These are phyloP conservation scores for Cossypha niveicapilla DNA, from an alignment of 2,797 vertebrate genomes.

Conservation along the genomic window DNA sequence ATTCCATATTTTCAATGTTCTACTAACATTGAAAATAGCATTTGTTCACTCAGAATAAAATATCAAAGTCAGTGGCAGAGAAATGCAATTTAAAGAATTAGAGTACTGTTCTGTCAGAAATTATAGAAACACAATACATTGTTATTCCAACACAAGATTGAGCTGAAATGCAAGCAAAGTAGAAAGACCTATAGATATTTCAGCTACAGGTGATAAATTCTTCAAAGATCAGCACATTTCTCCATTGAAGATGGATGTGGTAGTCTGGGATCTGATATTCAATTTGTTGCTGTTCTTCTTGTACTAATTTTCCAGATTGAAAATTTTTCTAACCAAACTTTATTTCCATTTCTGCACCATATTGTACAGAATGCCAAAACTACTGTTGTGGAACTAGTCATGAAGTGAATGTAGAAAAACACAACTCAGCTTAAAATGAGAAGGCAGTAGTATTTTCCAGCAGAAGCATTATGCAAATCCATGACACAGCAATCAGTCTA, in stretches of 20 bases:
- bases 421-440: not conserved
- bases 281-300: not conserved
- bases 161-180: not conserved
- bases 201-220: not conserved
- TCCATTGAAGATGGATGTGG: not conserved
- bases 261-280: not conserved
- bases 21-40: not conserved
- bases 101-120: not conserved
- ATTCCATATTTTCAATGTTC: not conserved
- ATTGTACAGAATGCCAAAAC: accelerated
- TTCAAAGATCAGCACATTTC: not conserved
- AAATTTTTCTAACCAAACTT: not conserved
- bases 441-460: not conserved
- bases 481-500: not conserved
- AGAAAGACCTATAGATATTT: not conserved
- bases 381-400: not conserved
- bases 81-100: not conserved
- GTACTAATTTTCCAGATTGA: not conserved
- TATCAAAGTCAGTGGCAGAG: not conserved
- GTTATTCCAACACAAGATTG: not conserved
- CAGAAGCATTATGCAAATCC: not conserved
- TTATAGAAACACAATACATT: not conserved
- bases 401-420: not conserved
- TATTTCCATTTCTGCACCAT: not conserved
- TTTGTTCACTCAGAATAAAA: not conserved